Evolutionary conservation across 2,888 invertebrate genomes (phyloP), one percentile per base, ranked within the genome.

Genomic region (Quadroppia sp.): DNA sequence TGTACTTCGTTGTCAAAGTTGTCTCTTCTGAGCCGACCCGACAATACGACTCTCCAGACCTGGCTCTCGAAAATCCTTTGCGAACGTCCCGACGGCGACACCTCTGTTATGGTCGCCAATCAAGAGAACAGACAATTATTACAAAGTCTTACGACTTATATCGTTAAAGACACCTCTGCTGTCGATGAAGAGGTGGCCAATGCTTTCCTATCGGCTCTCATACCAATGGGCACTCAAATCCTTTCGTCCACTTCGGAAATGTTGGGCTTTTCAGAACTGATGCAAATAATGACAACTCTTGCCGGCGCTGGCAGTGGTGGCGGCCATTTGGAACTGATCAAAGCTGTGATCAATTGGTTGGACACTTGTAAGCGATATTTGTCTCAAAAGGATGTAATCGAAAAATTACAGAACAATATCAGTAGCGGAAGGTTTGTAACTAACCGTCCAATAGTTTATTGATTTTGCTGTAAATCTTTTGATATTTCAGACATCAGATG

Each of bases 231-330:
- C 0, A 87, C 87, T 59, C 86, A 88, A 40, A 84, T 90, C 74
- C 82, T 90, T 23, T 86, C 80, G 23, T 86, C 88, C 0, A 82
- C 86, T 0, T 84, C 87, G 64, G 89, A 89, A 80, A 88, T 88
- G 17, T 85, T 86, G n/a, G 89, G 89, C n/a, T 91, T 91, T 80
- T 86, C 89, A 0, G 90, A 91, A 80, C 83, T 92, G 9, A 87
- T 91, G 85, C 85, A 87, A 75, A 88, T 91, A 4, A 90, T 91
- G 90, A 88, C 89, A 1, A 89, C 88, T 69, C 81, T 96, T 77
- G 94, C 94, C 0, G 92, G 93, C 82, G 91, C 92, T 25, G 90
- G 92, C 25, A 86, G 88, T 4, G 92, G 92, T 32, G 85, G 86
- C 64, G 92, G 94, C 0, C 94, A 96, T 81, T 84, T 87, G 1